These are phyloP conservation scores for Tenthredo mesomela DNA, from an alignment of 2,888 invertebrate species.

Conservation along the genomic window DNA sequence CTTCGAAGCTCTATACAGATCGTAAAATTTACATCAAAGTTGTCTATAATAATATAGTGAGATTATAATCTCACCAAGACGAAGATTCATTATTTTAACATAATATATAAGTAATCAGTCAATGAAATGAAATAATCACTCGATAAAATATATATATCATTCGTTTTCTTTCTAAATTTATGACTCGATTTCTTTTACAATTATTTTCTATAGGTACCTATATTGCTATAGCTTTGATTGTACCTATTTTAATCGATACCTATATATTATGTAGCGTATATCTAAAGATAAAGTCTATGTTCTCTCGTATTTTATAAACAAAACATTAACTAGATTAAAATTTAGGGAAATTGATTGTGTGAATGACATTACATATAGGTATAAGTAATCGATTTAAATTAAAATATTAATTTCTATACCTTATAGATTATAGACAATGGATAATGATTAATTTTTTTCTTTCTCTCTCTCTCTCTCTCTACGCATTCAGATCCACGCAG, in stretches of 20 bases:
- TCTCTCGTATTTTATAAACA: neutral
- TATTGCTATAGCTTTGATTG: neutral
- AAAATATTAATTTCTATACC: neutral
- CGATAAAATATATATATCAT: neutral
- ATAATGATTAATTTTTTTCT: neutral
- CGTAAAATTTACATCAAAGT: neutral
- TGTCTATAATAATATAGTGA: neutral
- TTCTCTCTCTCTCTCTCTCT: neutral
- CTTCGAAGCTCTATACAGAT: neutral
- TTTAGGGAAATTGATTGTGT: neutral
- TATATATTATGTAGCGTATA: neutral
- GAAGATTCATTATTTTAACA: neutral
- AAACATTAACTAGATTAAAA: neutral
- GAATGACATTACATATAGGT: neutral
- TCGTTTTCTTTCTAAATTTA: neutral
- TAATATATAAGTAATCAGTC: neutral
- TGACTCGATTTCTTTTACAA: neutral
- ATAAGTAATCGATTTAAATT: neutral
- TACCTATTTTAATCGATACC: neutral
- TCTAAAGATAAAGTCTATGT: neutral
- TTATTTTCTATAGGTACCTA: neutral
- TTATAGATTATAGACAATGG: neutral
- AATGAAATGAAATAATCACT: neutral
- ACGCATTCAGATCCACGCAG: constrained; percentile 72
- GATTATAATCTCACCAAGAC: neutral